Evolutionary conservation across 2,113 vertebrate genomes (phyloP), one percentile per base, ranked within the genome.

Genomic region (Paralichthys olivaceus): DNA sequence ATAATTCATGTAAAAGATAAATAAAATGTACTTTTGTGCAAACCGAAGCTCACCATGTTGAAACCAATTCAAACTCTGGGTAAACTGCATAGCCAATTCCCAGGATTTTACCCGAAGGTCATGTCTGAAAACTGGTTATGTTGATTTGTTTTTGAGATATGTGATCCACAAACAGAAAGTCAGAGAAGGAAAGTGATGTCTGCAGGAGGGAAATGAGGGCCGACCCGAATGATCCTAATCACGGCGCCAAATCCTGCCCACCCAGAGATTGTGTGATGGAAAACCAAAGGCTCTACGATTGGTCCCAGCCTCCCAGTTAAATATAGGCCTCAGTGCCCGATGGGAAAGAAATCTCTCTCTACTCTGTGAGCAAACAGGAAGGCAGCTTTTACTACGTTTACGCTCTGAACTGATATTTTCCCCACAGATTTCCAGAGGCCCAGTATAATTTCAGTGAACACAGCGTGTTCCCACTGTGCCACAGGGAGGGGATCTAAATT

Each of bases 191-290:
- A 72, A 77, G 71, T 23, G 73, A 7, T 51, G 61, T 79, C 64
- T 47, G 80, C 77, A 65, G 75, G 83, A 69, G 72, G 75, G 67
- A 43, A 68, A 66, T 59, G 59, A 84, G 63, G 69, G 53, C 62
- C 71, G 55, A 69, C 49, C 60, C 19, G 37, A 84, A 40, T 17
- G 29, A 81, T 84, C 51, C 40, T 75, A 57, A 83, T 89, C 76
- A 20, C 54, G 20, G 34, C 64, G 80, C 72, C 66, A 86, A 77
- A 54, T 77, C 29, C 49, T 82, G 20, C 69, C 82, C 75, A 75
- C 69, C 79, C 79, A 84, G 62, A 82, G 57, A 51, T 32, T 55
- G 69, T 53, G 40, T 20, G 77, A 73, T 86, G 68, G 72, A 84
- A 81, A 80, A 57, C 56, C 25, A 37, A 76, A 72, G 32, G 68